Evolutionary conservation across 2,113 vertebrate species (phyloP).

Genomic region (Myrmophylax atrothorax): DNA sequence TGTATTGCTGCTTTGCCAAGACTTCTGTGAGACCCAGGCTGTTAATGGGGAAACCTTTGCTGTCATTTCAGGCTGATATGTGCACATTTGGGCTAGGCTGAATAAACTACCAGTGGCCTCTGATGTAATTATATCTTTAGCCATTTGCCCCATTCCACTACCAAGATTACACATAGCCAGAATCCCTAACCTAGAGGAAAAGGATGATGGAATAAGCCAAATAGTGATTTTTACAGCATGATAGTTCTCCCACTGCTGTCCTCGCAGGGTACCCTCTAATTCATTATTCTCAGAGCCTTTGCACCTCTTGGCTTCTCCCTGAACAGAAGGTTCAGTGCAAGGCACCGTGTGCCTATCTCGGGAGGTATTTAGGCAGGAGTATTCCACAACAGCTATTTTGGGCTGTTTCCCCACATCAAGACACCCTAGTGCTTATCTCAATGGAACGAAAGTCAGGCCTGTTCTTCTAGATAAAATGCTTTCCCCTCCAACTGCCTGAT

Average conservation of each 20-base stretch:
- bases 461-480: constrained; percentile 81
- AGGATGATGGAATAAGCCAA: neutral
- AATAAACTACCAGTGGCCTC: neutral
- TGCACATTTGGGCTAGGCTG: neutral
- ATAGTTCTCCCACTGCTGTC: neutral
- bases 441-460: constrained; percentile 79
- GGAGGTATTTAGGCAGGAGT: neutral
- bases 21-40: neutral
- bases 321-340: neutral
- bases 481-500: constrained; percentile 80
- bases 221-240: neutral
- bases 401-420: constrained; percentile 35
- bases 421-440: constrained; percentile 74
- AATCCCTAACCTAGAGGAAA: constrained; percentile 36
- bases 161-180: constrained; percentile 13
- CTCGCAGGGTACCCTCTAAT: neutral
- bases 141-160: constrained; percentile 11
- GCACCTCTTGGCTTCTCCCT: neutral
- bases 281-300: neutral
- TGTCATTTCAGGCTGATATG: neutral
- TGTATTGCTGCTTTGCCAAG: neutral
- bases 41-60: neutral
- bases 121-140: constrained; percentile 8
- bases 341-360: rapidly evolving
- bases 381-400: constrained; percentile 35